phyloP scores from a whole-genome alignment of 2,888 invertebrate genomes.

The Apodemia mormo region DNA sequence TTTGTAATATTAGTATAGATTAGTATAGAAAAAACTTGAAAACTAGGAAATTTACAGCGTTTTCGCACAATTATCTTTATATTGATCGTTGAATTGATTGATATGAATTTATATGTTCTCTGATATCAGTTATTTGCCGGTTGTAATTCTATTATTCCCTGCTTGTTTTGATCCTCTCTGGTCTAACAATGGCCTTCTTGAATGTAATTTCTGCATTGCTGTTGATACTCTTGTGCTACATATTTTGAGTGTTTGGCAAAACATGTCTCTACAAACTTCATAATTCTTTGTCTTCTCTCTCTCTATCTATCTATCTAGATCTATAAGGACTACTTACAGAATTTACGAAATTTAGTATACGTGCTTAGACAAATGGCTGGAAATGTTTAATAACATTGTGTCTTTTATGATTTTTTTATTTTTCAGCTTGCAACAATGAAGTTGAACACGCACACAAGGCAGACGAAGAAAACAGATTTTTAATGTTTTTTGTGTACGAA shows the following conservation, averaged over 20 bases:
- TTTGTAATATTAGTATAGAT: no score
- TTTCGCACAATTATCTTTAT: background rate
- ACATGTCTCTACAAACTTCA: conserved; percentile 1
- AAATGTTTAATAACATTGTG: no score
- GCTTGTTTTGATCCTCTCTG: background rate
- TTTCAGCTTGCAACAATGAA: no score
- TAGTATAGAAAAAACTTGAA: conserved; percentile 2
- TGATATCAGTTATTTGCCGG: background rate
- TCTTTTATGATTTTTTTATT: no score
- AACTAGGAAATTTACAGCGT: background rate
- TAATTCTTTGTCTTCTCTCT: background rate
- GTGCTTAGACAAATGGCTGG: no score
- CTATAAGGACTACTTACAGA: no score
- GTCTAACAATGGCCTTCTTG: conserved; percentile 1
- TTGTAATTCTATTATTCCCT: conserved; percentile 1
- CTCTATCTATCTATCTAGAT: no score
- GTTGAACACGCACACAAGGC: no score
- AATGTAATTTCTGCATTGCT: conserved; percentile 1
- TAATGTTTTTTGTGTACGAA: no score
- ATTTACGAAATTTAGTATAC: no score
- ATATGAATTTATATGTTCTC: background rate
- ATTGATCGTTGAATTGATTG: background rate
- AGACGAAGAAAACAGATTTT: no score
- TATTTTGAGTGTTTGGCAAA: background rate
- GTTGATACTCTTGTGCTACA: conserved; percentile 3